Evolutionary conservation across 2,888 invertebrate genomes (phyloP).

Genomic region (Rhopalosiphum nymphaeae): DNA sequence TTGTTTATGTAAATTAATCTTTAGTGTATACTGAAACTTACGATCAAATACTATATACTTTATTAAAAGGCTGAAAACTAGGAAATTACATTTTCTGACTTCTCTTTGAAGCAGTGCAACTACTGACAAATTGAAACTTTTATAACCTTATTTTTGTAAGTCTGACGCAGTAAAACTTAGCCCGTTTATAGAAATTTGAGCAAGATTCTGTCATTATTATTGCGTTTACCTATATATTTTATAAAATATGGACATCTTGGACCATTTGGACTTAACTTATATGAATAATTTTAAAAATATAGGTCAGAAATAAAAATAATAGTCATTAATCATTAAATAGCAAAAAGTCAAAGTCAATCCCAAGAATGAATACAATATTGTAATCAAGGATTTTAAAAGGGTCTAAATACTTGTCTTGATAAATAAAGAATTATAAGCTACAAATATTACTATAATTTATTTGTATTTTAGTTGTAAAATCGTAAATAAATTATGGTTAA

Average conservation of each 20-base stretch:
- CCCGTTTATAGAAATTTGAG: not conserved
- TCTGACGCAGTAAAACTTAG: not conserved
- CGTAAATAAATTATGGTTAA: no score
- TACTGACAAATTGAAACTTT: not conserved
- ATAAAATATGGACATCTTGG: not conserved
- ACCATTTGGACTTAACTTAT: not conserved
- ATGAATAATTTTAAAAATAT: not conserved
- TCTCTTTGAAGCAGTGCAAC: not conserved
- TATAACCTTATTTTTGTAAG: not conserved
- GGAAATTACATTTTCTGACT: slow-evolving; percentile 12
- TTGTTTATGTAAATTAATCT: slow-evolving; percentile 20
- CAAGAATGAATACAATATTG: not conserved
- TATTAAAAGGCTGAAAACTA: not conserved
- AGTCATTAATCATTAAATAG: not conserved
- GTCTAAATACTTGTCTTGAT: not conserved
- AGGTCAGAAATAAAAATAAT: not conserved
- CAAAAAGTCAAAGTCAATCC: not conserved
- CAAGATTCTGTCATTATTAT: not conserved
- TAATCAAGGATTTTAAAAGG: not conserved
- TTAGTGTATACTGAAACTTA: not conserved
- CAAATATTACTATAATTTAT: not conserved
- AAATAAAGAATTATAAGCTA: not conserved
- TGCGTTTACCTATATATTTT: not conserved
- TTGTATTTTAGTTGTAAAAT: no score
- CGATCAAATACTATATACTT: not conserved